These are phyloP conservation scores for Ametastegia equiseti DNA, from an alignment of 2,888 invertebrate species.

Conservation along the genomic window DNA sequence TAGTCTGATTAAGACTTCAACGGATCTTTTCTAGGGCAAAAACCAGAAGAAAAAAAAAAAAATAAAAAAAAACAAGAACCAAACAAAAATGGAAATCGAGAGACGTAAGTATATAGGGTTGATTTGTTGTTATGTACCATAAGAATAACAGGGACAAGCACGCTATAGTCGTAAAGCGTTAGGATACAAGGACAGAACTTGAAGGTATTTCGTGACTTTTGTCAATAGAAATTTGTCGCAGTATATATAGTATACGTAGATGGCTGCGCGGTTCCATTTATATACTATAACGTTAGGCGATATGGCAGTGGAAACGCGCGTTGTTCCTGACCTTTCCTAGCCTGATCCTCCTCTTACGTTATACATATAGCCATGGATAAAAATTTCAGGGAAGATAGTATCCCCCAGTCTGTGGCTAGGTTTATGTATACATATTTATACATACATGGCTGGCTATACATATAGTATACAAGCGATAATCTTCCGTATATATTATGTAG, in stretches of 20 bases:
- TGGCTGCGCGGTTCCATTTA: neutral
- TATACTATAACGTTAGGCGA: too few species aligned
- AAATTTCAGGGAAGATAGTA: neutral
- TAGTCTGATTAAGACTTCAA: neutral
- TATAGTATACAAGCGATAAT: too few species aligned
- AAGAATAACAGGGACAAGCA: neutral
- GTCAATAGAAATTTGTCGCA: neutral
- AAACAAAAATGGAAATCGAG: neutral
- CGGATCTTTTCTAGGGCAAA: neutral
- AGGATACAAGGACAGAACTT: conserved; percentile 16
- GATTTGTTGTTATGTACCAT: neutral
- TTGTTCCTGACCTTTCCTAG: neutral
- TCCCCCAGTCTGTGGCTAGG: too few species aligned
- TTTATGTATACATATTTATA: too few species aligned
- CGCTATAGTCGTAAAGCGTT: conserved; percentile 39
- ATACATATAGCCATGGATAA: neutral
- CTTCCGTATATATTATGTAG: too few species aligned
- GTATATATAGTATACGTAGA: neutral
- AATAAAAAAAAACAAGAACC: neutral
- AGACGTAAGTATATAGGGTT: conserved; percentile 10
- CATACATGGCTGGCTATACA: too few species aligned
- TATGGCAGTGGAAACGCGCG: too few species aligned
- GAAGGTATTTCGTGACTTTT: neutral
- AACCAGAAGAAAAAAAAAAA: neutral
- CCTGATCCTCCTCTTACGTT: neutral